Conservation (phyloP, 2,888 invertebrate species). For the Branchipolynoe longqiensis region DNA sequence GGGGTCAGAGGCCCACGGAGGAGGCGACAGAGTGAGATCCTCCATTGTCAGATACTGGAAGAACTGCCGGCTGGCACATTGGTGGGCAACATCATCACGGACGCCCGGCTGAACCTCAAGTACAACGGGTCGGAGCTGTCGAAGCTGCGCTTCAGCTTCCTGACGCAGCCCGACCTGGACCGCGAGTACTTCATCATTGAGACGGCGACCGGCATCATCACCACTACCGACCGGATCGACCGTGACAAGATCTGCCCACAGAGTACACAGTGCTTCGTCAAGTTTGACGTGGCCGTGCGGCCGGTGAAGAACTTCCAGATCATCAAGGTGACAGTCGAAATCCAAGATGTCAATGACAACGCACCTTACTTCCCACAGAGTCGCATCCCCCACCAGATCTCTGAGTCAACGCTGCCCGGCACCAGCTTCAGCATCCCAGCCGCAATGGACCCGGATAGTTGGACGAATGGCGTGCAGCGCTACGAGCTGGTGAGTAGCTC, state of each 20-base stretch:
- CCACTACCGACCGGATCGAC: conserved; percentile 54
- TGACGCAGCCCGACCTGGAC: conserved; percentile 63
- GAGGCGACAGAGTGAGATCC: conserved; percentile 46
- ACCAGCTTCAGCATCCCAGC: conserved; percentile 55
- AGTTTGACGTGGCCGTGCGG: conserved; percentile 55
- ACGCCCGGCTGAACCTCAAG: conserved; percentile 74
- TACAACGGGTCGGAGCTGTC: conserved; percentile 58
- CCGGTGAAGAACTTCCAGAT: conserved; percentile 57
- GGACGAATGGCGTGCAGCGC: conserved; percentile 61
- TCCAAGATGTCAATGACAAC: conserved; percentile 61
- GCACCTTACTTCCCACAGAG: conserved; percentile 56
- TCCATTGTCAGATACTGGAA: conserved; percentile 72
- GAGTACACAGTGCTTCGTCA: conserved; percentile 27
- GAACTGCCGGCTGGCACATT: conserved; percentile 72
- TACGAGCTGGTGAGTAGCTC: conserved; percentile 60
- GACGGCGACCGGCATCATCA: conserved; percentile 57
- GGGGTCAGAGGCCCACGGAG: conserved; percentile 1
- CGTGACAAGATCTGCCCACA: conserved; percentile 59
- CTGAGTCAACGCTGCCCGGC: conserved; percentile 59
- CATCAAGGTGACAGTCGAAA: conserved; percentile 57
- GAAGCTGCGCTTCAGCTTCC: conserved; percentile 64
- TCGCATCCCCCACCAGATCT: conserved; percentile 41
- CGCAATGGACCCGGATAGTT: conserved; percentile 61
- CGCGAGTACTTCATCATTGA: conserved; percentile 64
- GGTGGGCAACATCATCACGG: conserved; percentile 77